These are phyloP conservation scores for Heliconius eleuchia DNA, from an alignment of 1,140 invertebrate genomes.

Conservation along the genomic window DNA sequence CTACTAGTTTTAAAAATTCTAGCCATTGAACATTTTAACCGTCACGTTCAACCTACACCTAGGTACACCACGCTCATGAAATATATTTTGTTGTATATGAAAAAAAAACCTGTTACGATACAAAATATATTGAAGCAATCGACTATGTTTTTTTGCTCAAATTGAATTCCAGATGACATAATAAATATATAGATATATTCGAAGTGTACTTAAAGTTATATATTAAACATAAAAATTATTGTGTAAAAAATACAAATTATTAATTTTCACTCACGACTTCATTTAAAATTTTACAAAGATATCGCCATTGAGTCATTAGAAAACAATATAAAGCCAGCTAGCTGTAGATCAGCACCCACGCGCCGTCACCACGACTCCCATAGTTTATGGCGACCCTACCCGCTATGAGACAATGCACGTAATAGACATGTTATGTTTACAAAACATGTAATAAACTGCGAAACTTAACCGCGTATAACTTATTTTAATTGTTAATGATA, in stretches of 20 bases:
- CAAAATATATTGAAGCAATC: neutral
- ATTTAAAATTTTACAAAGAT: slow-evolving; percentile 24
- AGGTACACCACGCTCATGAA: neutral
- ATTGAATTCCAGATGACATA: neutral
- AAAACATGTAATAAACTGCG: slow-evolving; percentile 37
- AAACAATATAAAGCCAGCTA: slow-evolving; percentile 63
- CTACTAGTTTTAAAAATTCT: neutral
- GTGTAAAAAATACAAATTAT: neutral
- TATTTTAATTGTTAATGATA: slow-evolving; percentile 7
- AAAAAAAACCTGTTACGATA: neutral
- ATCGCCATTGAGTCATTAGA: slow-evolving; percentile 66
- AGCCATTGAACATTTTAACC: neutral
- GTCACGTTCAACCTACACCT: neutral
- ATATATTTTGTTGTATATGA: neutral
- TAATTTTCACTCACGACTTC: neutral
- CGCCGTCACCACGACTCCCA: slow-evolving; percentile 59
- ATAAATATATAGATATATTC: neutral
- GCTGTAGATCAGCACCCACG: slow-evolving; percentile 69
- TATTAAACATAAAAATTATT: too few species aligned
- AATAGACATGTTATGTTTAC: slow-evolving; percentile 53
- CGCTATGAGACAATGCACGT: slow-evolving; percentile 60
- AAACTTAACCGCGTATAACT: slow-evolving; percentile 19
- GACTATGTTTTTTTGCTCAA: neutral
- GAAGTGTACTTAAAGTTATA: too few species aligned
- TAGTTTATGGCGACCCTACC: slow-evolving; percentile 68